These are phyloP conservation scores for Mongoloraphidia duomilia DNA, from an alignment of 2,888 invertebrate species.

Conservation along the genomic window DNA sequence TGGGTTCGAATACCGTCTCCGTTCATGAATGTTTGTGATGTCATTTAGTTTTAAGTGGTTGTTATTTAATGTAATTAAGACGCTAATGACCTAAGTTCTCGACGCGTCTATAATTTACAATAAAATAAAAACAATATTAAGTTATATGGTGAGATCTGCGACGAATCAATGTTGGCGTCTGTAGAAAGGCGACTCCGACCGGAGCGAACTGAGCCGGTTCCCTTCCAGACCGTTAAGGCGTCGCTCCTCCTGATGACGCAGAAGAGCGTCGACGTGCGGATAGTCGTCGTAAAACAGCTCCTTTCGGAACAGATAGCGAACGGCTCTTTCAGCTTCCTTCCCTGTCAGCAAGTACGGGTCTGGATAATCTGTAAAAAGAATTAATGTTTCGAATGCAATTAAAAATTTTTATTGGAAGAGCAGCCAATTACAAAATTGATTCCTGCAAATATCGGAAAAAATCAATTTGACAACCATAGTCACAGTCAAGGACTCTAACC, in stretches of 20 bases:
- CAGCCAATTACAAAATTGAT: too few relatives aligned
- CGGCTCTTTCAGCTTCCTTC: constrained; percentile 39
- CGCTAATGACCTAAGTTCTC: too few relatives aligned
- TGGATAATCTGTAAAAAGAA: constrained; percentile 22
- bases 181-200: constrained; percentile 43
- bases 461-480: too few relatives aligned
- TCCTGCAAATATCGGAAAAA: too few relatives aligned
- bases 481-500: too few relatives aligned
- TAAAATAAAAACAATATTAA: too few relatives aligned
- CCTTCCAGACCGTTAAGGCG: constrained; percentile 41
- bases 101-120: too few relatives aligned
- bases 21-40: too few relatives aligned
- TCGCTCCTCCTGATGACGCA: constrained; percentile 44
- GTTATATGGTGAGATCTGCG: background rate
- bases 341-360: constrained; percentile 48
- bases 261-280: constrained; percentile 45
- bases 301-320: constrained; percentile 36
- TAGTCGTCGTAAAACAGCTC: constrained; percentile 47
- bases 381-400: background rate
- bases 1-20: too few relatives aligned
- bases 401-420: too few relatives aligned
- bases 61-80: too few relatives aligned
- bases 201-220: constrained; percentile 45
- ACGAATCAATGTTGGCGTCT: constrained; percentile 21
- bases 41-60: too few relatives aligned